A percentile compares a stretch with the other conserved stretches of the same genome.
Conservation (phyloP, 1,140 invertebrate genomes). For the Zaprionus lachaisei region DNA sequence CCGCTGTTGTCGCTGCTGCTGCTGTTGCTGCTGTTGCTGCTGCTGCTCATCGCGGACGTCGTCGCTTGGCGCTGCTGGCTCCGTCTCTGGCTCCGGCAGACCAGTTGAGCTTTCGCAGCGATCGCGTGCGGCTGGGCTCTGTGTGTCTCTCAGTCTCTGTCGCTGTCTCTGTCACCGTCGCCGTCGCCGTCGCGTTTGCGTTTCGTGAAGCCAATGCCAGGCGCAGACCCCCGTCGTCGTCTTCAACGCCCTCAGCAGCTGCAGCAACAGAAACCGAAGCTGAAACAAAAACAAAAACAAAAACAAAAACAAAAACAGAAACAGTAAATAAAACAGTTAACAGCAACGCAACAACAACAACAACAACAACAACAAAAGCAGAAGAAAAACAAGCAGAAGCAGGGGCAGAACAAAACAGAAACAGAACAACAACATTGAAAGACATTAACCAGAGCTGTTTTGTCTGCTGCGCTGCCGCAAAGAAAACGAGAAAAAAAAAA, state of each 20-base stretch:
- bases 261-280: constrained; percentile 22
- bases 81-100: constrained; percentile 46
- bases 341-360: too few relatives aligned
- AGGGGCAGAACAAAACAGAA: constrained; percentile 16
- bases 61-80: constrained; percentile 17
- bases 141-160: constrained; percentile 10
- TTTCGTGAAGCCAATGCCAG: constrained; percentile 38
- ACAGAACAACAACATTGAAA: neutral
- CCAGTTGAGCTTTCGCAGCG: constrained; percentile 81
- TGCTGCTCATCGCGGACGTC: constrained; percentile 42
- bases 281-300: constrained; percentile 23
- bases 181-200: constrained; percentile 15
- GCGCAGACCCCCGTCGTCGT: constrained; percentile 43
- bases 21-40: constrained; percentile 8
- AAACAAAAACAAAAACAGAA: constrained; percentile 27
- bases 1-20: neutral
- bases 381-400: constrained; percentile 7
- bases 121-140: constrained; percentile 79
- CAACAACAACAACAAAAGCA: neutral
- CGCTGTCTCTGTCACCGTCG: constrained; percentile 14
- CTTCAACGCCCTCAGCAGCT: constrained; percentile 29
- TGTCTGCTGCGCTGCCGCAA: constrained; percentile 22
- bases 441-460: constrained; percentile 9
- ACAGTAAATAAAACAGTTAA: constrained; percentile 33
- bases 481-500: constrained; percentile 21